Percentiles rank a stretch among this genome's conserved stretches.
Evolutionary conservation across 2,113 vertebrate species (phyloP).

Genomic region (Spilogale gracilis): DNA sequence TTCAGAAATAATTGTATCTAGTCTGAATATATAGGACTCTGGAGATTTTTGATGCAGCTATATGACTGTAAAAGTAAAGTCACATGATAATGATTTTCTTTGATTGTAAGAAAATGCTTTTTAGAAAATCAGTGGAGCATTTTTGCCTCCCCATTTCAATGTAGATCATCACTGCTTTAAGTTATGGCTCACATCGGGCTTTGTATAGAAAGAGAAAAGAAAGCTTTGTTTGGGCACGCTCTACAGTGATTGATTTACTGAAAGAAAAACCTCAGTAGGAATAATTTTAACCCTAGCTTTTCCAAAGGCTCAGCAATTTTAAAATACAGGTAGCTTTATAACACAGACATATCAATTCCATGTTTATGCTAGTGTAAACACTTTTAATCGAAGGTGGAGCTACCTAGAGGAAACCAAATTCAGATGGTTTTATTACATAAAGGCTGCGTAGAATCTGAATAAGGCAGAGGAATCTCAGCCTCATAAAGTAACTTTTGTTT

Average conservation of each 20-base stretch:
- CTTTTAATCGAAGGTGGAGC: slow-evolving; percentile 27
- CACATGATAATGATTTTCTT: slow-evolving; percentile 22
- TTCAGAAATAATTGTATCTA: not conserved
- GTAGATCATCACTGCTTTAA: slow-evolving; percentile 2
- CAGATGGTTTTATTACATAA: slow-evolving; percentile 13
- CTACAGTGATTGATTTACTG: slow-evolving; percentile 30
- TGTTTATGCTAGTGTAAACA: slow-evolving; percentile 44
- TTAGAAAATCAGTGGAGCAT: slow-evolving; percentile 54
- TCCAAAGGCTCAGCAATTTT: not conserved
- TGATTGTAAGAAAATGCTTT: slow-evolving; percentile 68
- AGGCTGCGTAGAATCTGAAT: not conserved
- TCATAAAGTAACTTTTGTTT: slow-evolving; percentile 26
- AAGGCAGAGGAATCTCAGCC: not conserved
- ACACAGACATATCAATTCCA: not conserved
- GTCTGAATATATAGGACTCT: not conserved
- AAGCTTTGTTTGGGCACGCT: not conserved
- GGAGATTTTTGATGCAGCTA: not conserved
- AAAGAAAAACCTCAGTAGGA: not conserved
- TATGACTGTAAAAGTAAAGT: not conserved
- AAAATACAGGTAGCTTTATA: not conserved
- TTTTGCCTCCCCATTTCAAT: slow-evolving; percentile 19
- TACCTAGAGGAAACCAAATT: not conserved
- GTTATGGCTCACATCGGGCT: not conserved
- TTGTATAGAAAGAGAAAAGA: not conserved
- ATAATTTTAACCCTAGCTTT: slow-evolving; percentile 6